Conservation (phyloP, 2,888 invertebrate genomes). For the Nipponacmea schrenckii region DNA sequence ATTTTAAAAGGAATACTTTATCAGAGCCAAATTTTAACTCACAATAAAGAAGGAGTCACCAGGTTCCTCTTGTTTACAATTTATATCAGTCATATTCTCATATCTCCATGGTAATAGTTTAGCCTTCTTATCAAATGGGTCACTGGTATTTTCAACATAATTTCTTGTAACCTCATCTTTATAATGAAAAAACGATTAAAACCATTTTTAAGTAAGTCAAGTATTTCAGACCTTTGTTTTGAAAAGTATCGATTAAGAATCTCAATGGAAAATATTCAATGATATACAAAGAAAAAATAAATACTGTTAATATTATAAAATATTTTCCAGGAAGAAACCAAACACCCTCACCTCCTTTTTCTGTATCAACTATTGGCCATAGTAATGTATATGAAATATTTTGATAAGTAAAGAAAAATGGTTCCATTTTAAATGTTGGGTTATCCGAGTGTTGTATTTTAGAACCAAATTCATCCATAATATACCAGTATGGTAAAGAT, state of each 20-base stretch:
- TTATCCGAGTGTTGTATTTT: conserved; percentile 83
- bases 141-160: conserved; percentile 76
- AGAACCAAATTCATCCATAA: conserved; percentile 93
- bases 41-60: conserved; percentile 77
- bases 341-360: conserved; percentile 47
- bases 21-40: conserved; percentile 8
- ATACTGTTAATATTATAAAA: too few species aligned
- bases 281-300: too few species aligned
- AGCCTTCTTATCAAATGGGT: conserved; percentile 47
- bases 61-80: conserved; percentile 76
- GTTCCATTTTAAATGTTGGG: conserved; percentile 84
- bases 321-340: too few species aligned
- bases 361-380: conserved; percentile 56
- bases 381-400: conserved; percentile 55
- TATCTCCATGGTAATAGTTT: conserved; percentile 80
- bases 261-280: too few species aligned
- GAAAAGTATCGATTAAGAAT: not conserved
- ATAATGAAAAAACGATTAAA: too few species aligned
- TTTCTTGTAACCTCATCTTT: conserved; percentile 79
- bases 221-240: too few species aligned
- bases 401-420: conserved; percentile 67
- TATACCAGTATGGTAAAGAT: conserved; percentile 80
- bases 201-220: too few species aligned
- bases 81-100: conserved; percentile 72
- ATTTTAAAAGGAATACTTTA: too few species aligned